Evolutionary conservation across 2,888 invertebrate genomes (phyloP), one percentile per base, ranked within the genome.

Genomic region (Allacma fusca): DNA sequence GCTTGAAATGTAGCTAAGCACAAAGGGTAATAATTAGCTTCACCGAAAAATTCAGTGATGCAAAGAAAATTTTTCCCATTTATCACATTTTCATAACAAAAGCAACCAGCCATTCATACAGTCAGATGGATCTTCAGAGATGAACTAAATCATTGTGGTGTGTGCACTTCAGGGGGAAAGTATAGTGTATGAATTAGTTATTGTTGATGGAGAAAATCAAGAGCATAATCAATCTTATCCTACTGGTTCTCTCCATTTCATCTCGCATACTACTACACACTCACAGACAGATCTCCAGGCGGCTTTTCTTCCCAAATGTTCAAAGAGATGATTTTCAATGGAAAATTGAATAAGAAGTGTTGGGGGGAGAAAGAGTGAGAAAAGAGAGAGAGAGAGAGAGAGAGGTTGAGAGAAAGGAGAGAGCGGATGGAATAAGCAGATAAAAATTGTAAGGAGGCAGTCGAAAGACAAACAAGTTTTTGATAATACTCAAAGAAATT

Each of bases 381-480:
- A 44, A n/a, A 19, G 50, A 75, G 75, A 28, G 28, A 44, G 50
- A 40, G 44, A 67, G 57, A 75, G 62, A 67, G 40, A 44, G 57
- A 77, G 40, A 69, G 68, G 50, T 2, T 43, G 69, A 44, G 40
- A 26, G 29, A 67, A n/a, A n/a, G n/a, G n/a, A n/a, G n/a, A n/a
- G n/a, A n/a, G n/a, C n/a, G n/a, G 40, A 62, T n/a, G 23, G 23
- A 21, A 21, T 21, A 62, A 21, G 34, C 62, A 26, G 26, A 7
- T 26, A n/a, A 71, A 57, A 50, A 62, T 59, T 19, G 57, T 43
- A 71, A 57, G 50, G 26, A 65, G 67, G 24, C 34, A 64, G 26
- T 70, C 9, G 24, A n/a, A 65, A 72, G 75, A 75, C 70, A 75
- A 75, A 78, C 75, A 78, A 71, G 75, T 64, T 71, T 74, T 74